phyloP scores from a whole-genome alignment of 2,113 vertebrate genomes.

The Tragulus kanchil region DNA sequence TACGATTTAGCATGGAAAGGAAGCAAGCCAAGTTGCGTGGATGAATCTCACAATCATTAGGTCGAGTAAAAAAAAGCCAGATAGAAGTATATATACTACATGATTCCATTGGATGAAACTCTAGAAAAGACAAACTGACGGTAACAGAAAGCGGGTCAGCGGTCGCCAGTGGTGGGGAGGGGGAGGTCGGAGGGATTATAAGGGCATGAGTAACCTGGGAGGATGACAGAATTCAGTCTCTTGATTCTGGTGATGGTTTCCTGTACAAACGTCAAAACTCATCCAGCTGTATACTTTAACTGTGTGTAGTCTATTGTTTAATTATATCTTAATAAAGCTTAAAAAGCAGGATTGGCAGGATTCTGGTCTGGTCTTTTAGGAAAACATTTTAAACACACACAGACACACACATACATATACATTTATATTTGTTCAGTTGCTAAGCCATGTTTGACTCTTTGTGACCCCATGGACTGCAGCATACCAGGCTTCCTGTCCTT shows the following conservation, averaged over 20 bases:
- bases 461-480: too few relatives aligned
- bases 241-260: not conserved
- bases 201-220: not conserved
- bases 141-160: not conserved
- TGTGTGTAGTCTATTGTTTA: not conserved
- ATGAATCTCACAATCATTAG: not conserved
- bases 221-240: not conserved
- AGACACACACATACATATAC: not conserved
- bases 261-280: not conserved
- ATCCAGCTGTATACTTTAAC: not conserved
- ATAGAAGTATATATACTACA: not conserved
- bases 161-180: too few relatives aligned
- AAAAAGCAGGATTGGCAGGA: not conserved
- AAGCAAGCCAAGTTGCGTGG: not conserved
- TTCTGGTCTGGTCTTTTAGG: not conserved
- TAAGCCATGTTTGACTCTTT: too few relatives aligned
- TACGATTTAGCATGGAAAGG: not conserved
- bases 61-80: not conserved
- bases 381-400: not conserved
- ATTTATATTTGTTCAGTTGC: too few relatives aligned
- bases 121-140: not conserved
- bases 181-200: not conserved
- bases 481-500: too few relatives aligned
- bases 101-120: not conserved
- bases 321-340: not conserved